Base-by-base conservation (phyloP, 1,140 invertebrate species). In the Heliconius hewitsoni region DNA sequence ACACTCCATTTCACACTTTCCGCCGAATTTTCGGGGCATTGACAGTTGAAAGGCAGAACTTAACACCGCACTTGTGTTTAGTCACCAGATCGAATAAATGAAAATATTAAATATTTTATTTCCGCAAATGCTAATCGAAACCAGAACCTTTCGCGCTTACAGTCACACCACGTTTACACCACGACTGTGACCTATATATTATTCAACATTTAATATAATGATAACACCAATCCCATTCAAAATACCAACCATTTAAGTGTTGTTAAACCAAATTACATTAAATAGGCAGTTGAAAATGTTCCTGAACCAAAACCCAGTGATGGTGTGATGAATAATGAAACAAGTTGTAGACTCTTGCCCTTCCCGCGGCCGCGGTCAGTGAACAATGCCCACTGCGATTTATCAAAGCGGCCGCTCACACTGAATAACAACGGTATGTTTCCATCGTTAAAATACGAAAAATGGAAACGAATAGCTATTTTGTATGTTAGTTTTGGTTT, bases 251-350 rank as follows among this genome's bases (percentile, higher is more conserved):
- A 52, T 6, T 19, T 27, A 27, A 27, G 27, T 5, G 30, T 16
- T 13, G 23, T 27, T 27, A 4, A 27, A 1, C 9, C 46, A 42
- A 66, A 39, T 71, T 8, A 71, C n/a, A 5, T 2, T 39, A 27
- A 71, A 34, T 11, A 50, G 75, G 27, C 46, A 77, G 42, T 70
- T 81, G 77, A 81, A 81, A 77, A 77, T 71, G 75, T 74, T 57
- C 71, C 73, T 46, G n/a, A 60, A 46, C 79, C 60, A 55, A 71
- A 77, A 77, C 72, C 73, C 72, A 57, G 75, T 50, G 55, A 74
- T 75, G 79, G 52, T 81, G 19, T 76, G 66, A 80, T 80, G 79
- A 80, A 80, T 80, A 80, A 80, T 80, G 74, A 76, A 80, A 52
- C 46, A 75, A 79, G 74, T 79, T 82, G 55, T 76, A 39, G 76